Base-by-base conservation (phyloP, 2,113 vertebrate genomes). In the Gallinago media region DNA sequence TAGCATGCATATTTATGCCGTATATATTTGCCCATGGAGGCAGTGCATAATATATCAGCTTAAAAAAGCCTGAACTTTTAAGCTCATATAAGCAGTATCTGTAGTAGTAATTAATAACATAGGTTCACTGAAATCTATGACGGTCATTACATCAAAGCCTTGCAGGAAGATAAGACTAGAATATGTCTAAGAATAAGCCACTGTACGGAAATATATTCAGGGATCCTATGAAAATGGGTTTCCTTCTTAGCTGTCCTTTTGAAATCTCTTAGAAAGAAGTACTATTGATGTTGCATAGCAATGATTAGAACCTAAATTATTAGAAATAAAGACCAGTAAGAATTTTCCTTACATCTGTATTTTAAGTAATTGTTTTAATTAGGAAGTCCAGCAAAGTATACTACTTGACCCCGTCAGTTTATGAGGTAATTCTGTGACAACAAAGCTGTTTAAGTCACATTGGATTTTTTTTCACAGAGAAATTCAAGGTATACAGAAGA, bases 281-380 rank as follows among this genome's bases (percentile, higher is more conserved):
- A 17, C 14, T 88, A 5, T 27, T 72, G 19, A n/a, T 70, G 12
- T 44, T 87, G 19, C 36, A 16, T 54, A 70, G 11, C 11, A 75
- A 26, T 81, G 14, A 22, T 78, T 74, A 74, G 36, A 86, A 44
- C 32, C 31, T 38, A 38, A 38, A 38, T 38, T 38, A 75, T 18
- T 66, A 38, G 22, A 61, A 84, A 58, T 66, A 74, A 82, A 12
- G 74, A 47, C 44, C 23, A 46, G 11, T 73, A 11, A 68, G 38
- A 89, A 76, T 93, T 89, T 85, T 62, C 9, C 3, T 4, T 42
- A 23, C 26, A 70, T 15, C 16, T 77, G 8, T 59, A 29, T 88
- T 97, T 95, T 59, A 75, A 62, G 20, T 77, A 65, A 54, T 62
- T 80, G 12, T 88, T 81, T 89, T 84, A 70, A 71, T 67, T 87